Evolutionary conservation across 2,888 invertebrate species (phyloP).

Genomic region (Tetranychus truncatus): DNA sequence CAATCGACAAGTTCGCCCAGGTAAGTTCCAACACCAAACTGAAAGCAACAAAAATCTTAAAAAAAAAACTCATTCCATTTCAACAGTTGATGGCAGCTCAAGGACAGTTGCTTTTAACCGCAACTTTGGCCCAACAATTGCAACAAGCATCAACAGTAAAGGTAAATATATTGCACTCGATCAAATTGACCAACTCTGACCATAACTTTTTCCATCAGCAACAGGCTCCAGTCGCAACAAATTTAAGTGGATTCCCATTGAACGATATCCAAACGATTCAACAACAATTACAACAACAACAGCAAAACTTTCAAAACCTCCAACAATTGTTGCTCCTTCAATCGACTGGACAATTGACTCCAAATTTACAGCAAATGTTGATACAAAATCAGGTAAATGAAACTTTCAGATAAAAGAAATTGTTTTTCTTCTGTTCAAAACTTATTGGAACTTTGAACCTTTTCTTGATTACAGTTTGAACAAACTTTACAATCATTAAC

Average conservation of each 20-base stretch:
- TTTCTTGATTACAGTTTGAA: not conserved
- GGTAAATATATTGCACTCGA: not conserved
- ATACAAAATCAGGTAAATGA: slow-evolving; percentile 50
- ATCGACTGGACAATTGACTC: slow-evolving; percentile 37
- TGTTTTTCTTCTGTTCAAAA: too few relatives aligned
- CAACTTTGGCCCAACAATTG: slow-evolving; percentile 32
- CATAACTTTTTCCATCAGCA: not conserved
- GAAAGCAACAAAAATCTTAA: too few relatives aligned
- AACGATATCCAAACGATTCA: slow-evolving; percentile 38
- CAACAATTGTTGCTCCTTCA: slow-evolving; percentile 49
- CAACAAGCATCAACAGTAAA: slow-evolving; percentile 15
- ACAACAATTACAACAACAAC: slow-evolving; percentile 43
- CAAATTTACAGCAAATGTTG: slow-evolving; percentile 44
- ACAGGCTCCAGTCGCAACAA: slow-evolving; percentile 23
- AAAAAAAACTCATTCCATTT: too few relatives aligned
- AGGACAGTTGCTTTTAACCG: slow-evolving; percentile 32
- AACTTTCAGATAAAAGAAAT: not conserved
- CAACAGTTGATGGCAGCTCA: slow-evolving; percentile 30
- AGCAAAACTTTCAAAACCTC: slow-evolving; percentile 45
- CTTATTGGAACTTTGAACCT: too few relatives aligned
- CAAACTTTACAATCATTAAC: slow-evolving; percentile 28
- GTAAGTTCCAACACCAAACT: not conserved
- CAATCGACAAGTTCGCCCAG: slow-evolving; percentile 4
- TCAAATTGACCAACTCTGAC: not conserved
- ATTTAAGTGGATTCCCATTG: not conserved